Conservation (phyloP, 2,113 vertebrate species). For the Ginglymostoma cirratum region DNA sequence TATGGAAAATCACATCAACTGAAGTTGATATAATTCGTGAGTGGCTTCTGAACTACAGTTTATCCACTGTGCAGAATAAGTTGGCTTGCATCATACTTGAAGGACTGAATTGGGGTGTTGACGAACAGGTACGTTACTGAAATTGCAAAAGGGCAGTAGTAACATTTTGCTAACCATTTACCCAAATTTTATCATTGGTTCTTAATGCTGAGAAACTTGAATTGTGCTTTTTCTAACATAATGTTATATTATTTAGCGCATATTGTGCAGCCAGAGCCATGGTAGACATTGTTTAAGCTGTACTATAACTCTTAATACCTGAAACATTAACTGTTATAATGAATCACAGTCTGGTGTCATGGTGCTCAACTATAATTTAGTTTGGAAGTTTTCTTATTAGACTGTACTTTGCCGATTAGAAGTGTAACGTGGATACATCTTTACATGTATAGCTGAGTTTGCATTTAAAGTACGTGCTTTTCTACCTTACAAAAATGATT, state of each 20-base stretch:
- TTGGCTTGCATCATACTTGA: conserved; percentile 90
- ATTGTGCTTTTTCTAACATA: not conserved
- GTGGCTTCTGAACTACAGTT: conserved; percentile 77
- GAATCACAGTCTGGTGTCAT: not conserved
- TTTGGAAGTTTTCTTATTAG: not conserved
- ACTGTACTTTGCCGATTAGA: not conserved
- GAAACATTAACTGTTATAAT: not conserved
- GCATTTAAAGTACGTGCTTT: not conserved
- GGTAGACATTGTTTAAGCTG: not conserved
- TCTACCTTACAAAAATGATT: no score
- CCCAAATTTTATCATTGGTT: not conserved
- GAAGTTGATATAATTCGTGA: conserved; percentile 76
- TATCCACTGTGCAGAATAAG: conserved; percentile 82
- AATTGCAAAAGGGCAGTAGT: not conserved
- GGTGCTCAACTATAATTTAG: not conserved
- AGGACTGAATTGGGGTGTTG: conserved; percentile 85
- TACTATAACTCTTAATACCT: not conserved
- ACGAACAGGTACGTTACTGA: conserved; percentile 56
- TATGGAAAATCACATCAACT: conserved; percentile 70
- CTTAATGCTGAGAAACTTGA: no score
- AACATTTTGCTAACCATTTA: not conserved
- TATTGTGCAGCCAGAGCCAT: not conserved
- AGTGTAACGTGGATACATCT: not conserved
- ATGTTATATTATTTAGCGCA: not conserved
- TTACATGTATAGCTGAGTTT: not conserved